These are phyloP conservation scores for Puma concolor DNA, from an alignment of 2,113 vertebrate genomes.

Conservation along the genomic window DNA sequence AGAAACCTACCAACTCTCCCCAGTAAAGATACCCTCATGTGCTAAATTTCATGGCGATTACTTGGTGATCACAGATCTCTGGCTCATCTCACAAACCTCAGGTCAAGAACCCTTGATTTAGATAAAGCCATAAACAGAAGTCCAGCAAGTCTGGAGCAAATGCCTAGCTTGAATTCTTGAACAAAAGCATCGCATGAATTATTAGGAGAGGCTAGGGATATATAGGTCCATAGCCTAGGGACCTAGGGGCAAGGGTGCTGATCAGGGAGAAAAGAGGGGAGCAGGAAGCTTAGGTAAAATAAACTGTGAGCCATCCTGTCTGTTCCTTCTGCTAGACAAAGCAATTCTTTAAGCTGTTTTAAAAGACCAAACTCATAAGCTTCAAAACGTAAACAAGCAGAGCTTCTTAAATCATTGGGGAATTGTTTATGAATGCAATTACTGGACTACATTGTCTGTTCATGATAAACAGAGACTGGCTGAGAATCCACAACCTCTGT, in stretches of 20 bases:
- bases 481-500: background rate
- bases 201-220: background rate
- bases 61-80: background rate
- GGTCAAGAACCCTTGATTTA: background rate
- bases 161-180: background rate
- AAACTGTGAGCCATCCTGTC: background rate
- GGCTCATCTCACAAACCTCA: background rate
- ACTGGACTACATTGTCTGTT: slow-evolving; percentile 59
- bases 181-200: background rate
- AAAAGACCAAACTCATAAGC: slow-evolving; percentile 42
- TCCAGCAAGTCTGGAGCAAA: background rate
- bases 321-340: slow-evolving; percentile 30
- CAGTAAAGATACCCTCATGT: background rate
- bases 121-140: background rate
- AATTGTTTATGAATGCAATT: slow-evolving; percentile 58
- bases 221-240: background rate
- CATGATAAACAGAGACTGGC: slow-evolving; percentile 40
- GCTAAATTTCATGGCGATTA: background rate
- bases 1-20: background rate
- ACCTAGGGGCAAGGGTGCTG: background rate
- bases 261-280: background rate
- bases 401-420: slow-evolving; percentile 38
- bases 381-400: slow-evolving; percentile 56
- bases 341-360: slow-evolving; percentile 10
- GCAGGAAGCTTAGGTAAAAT: background rate